Base-by-base conservation (phyloP, 2,797 vertebrate genomes). In the Thunnus albacares region DNA sequence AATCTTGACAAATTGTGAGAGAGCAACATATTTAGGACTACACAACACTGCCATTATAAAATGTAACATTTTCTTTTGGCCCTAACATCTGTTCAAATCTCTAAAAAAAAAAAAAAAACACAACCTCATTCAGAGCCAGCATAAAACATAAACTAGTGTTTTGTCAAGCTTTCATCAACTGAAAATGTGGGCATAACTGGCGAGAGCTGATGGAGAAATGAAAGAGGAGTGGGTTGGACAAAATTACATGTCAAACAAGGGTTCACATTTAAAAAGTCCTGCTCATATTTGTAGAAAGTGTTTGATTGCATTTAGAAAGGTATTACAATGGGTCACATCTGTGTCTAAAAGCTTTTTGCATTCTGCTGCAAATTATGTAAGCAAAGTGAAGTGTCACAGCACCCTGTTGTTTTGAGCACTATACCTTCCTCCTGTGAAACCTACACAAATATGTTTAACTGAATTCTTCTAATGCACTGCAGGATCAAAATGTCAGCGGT, bases 281-380 rank as follows among this genome's bases (percentile, higher is more conserved):
- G 91, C 91, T 92, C 91, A 89, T 95, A 92, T 95, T 95, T 95
- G 94, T 94, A 95, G 94, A 95, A 95, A 95, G 95, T 95, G 94
- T 96, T 96, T 95, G 95, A 96, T 96, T 95, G 94, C 95, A 94
- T 96, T 96, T 95, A 95, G 93, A 94, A 95, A 96, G 95, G 95
- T 96, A 96, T 95, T 95, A 96, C 95, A 94, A 94, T 95, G 94
- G 96, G 96, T 96, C 96, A 96, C 94, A 95, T 95, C 90, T 95
- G 94, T 95, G 95, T 96, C 95, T 96, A 96, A 96, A 96, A 96
- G 95, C 95, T 96, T 96, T 96, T 96, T 94, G 94, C 94, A 93
- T 96, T 95, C 92, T 93, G 92, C 91, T 89, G 94, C 93, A 94
- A 95, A 95, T 96, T 94, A 96, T 95, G 94, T 95, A 96, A 95